Conservation (phyloP, 2,797 vertebrate genomes). For the Pampus argenteus region DNA sequence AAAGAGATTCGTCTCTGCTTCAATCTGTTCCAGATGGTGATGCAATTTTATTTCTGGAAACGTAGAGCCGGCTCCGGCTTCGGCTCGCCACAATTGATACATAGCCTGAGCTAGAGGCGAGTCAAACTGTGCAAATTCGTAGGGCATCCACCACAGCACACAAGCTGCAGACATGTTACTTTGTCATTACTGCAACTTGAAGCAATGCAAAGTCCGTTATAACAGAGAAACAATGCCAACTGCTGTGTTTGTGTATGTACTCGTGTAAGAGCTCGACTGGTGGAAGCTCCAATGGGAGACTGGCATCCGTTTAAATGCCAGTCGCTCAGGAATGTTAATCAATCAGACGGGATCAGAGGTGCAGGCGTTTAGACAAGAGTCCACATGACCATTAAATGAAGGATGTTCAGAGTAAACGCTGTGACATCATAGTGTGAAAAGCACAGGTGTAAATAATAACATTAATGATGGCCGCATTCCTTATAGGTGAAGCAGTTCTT, state of each 20-base stretch:
- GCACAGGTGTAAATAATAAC: not conserved
- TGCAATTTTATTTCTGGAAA: slow-evolving; percentile 60
- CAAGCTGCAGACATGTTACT: slow-evolving; percentile 27
- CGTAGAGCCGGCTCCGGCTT: slow-evolving; percentile 20
- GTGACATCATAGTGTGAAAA: no score
- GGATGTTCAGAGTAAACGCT: not conserved
- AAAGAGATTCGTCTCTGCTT: slow-evolving; percentile 32
- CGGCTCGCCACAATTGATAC: slow-evolving; percentile 35
- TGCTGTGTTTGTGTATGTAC: slow-evolving; percentile 8
- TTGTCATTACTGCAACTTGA: slow-evolving; percentile 18
- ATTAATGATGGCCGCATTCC: not conserved
- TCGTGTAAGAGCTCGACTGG: slow-evolving; percentile 2
- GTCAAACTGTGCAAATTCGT: slow-evolving; percentile 21
- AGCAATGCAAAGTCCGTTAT: not conserved
- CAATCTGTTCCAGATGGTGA: slow-evolving; percentile 73
- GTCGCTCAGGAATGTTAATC: slow-evolving; percentile 13
- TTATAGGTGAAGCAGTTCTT: not conserved
- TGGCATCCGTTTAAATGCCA: slow-evolving; percentile 3
- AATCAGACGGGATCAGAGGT: slow-evolving; percentile 7
- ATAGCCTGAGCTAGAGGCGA: slow-evolving; percentile 29
- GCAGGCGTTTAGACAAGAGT: not conserved
- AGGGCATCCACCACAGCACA: slow-evolving; percentile 4
- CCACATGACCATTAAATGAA: slow-evolving; percentile 1
- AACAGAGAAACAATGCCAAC: slow-evolving; percentile 7
- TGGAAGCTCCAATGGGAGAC: slow-evolving; percentile 11